phyloP scores from a whole-genome alignment of 1,140 invertebrate genomes.

The Oedothorax gibbosus region DNA sequence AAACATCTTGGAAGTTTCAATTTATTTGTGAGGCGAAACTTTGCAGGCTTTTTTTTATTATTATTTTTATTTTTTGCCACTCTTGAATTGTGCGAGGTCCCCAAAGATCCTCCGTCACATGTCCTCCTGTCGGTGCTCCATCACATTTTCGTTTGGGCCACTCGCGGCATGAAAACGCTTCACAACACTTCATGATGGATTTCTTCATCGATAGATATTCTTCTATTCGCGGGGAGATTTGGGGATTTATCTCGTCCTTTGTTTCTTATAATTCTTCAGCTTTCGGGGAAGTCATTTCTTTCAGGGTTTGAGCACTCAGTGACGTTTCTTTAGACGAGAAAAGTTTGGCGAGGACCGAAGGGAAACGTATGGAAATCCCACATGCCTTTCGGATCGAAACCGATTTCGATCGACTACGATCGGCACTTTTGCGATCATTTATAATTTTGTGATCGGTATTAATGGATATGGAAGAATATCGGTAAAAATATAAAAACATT shows the following conservation, averaged over 20 bases:
- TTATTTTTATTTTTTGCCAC: conserved; percentile 29
- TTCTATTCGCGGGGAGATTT: conserved; percentile 19
- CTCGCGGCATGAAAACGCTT: conserved; percentile 47
- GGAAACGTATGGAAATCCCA: conserved; percentile 51
- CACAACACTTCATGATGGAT: conserved; percentile 55
- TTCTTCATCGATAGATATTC: conserved; percentile 56
- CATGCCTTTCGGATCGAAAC: conserved; percentile 9
- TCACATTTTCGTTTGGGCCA: conserved; percentile 40
- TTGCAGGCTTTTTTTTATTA: conserved; percentile 3
- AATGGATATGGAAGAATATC: too few relatives aligned
- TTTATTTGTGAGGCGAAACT: conserved; percentile 42
- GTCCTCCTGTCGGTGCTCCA: conserved; percentile 32
- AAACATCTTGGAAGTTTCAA: conserved; percentile 54
- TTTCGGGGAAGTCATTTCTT: conserved; percentile 52
- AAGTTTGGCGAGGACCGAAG: conserved; percentile 22
- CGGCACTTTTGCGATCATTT: too few relatives aligned
- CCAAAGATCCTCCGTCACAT: conserved; percentile 41
- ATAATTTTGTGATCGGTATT: too few relatives aligned
- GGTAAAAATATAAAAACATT: too few relatives aligned
- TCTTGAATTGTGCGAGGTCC: conserved; percentile 46
- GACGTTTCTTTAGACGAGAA: conserved; percentile 51
- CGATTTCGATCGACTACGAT: too few relatives aligned
- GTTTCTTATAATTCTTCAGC: conserved; percentile 59
- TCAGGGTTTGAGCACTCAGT: conserved; percentile 25
- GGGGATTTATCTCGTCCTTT: conserved; percentile 59